A percentile compares a stretch with the other conserved stretches of the same genome.
Evolutionary conservation across 2,113 vertebrate genomes (phyloP).

Genomic region (Sapajus apella): DNA sequence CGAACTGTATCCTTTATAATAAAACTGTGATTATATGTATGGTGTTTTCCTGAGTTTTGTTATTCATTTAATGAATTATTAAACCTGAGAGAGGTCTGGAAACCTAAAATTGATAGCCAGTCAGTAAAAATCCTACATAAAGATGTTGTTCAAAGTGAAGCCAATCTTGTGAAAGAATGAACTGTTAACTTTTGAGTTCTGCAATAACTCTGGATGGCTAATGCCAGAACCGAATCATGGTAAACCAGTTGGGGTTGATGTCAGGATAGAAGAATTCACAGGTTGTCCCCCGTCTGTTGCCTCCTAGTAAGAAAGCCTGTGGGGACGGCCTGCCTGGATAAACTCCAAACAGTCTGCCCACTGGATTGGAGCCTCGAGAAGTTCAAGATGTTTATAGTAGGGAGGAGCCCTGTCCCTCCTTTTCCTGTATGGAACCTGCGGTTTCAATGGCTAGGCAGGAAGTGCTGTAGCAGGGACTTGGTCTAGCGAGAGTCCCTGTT

Average conservation of each 20-base stretch:
- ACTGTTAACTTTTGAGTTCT: background rate
- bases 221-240: background rate
- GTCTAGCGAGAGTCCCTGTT: too few species aligned
- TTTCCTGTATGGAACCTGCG: too few species aligned
- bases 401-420: too few species aligned
- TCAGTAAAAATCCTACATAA: background rate
- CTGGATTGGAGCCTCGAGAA: too few species aligned
- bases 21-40: background rate
- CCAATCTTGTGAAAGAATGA: too few species aligned
- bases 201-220: background rate
- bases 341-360: too few species aligned
- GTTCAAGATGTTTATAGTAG: too few species aligned
- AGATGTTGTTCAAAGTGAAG: background rate
- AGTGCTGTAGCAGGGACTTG: too few species aligned
- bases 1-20: background rate
- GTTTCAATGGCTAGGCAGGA: too few species aligned
- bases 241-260: background rate
- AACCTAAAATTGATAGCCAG: background rate
- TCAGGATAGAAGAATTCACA: background rate
- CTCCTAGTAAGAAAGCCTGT: background rate
- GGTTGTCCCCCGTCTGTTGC: fast-evolving
- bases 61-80: background rate
- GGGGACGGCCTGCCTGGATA: too few species aligned
- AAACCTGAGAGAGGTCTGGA: too few species aligned
- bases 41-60: background rate